These are phyloP conservation scores for Sesamia nonagrioides DNA, from an alignment of 1,140 invertebrate species.

Conservation along the genomic window DNA sequence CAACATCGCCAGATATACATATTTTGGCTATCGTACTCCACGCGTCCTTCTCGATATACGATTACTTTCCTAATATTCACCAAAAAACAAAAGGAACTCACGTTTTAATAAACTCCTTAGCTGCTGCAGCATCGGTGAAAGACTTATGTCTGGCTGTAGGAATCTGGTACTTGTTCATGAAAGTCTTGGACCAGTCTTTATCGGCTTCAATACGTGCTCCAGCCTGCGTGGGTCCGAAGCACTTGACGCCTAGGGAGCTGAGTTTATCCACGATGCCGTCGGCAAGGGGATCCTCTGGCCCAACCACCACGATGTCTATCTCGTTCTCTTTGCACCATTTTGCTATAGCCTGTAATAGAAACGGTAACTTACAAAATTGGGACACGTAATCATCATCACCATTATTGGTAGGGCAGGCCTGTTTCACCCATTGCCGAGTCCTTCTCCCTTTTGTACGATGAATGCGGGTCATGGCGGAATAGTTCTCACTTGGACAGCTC, in stretches of 20 bases:
- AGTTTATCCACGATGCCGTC: slow-evolving; percentile 94
- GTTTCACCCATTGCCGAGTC: too few relatives aligned
- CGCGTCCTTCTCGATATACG: too few relatives aligned
- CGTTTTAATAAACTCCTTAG: slow-evolving; percentile 94
- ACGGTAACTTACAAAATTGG: too few relatives aligned
- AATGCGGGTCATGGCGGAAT: too few relatives aligned
- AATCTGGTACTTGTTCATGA: slow-evolving; percentile 96
- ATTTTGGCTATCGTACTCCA: too few relatives aligned
- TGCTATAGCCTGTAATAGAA: slow-evolving; percentile 88
- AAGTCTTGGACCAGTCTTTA: slow-evolving; percentile 97
- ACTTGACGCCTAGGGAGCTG: slow-evolving; percentile 89
- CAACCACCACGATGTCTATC: slow-evolving; percentile 95
- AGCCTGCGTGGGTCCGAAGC: slow-evolving; percentile 95
- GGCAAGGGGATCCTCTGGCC: slow-evolving; percentile 98
- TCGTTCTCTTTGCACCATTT: slow-evolving; percentile 92
- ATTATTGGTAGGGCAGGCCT: too few relatives aligned
- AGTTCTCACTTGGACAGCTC: too few relatives aligned
- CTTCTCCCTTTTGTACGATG: too few relatives aligned
- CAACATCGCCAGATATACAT: too few relatives aligned
- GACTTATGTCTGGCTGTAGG: slow-evolving; percentile 96
- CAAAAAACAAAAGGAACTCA: slow-evolving; percentile 73
- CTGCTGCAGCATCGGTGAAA: slow-evolving; percentile 92
- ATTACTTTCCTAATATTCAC: too few relatives aligned
- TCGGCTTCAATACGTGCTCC: slow-evolving; percentile 96
- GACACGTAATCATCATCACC: too few relatives aligned